Evolutionary conservation across 2,888 invertebrate genomes (phyloP), one percentile per base, ranked within the genome.

Genomic region (Dynastes maya): DNA sequence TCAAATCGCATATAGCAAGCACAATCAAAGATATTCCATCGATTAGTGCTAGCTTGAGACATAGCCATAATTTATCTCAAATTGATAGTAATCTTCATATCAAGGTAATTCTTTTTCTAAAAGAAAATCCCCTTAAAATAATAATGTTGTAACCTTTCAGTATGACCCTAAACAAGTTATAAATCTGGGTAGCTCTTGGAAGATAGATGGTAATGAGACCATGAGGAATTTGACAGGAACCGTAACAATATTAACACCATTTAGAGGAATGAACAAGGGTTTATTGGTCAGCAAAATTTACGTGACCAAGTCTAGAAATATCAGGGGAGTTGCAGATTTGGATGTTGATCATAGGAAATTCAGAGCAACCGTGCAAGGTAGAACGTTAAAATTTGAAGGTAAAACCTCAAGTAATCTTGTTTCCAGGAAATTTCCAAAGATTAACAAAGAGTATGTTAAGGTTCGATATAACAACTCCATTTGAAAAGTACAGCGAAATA

Each of bases 391-490:
- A 61, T 22, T 16, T 6, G 13, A 9, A 72, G 1, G 1, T 11
- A 32, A 32, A 32, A 32, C 32, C 32, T 32, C 32, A 4, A 32
- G 32, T 5, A 32, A 32, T 32, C 32, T 32, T 32, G n/a, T 9
- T 63, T 76, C 27, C 5, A 92, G 94, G 95, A 5, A 92, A 94
- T 87, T 91, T 95, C 82, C 92, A 92, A 70, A 92, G 92, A 65
- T 88, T 96, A 29, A 94, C 94, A 0, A 94, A 95, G 87, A 95
- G 94, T 80, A 94, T 94, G 93, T 86, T 95, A 1, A 90, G 91
- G 0, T 91, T 95, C 22, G 95, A 95, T 86, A 91, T 95, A 2
- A 95, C 95, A 0, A 95, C 95, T 2, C 94, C 95, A 0, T 89
- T 93, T 68, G 92, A 94, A 70, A 93, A 93, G 77, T 92, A 93